A percentile compares a stretch with the other conserved stretches of the same genome.
phyloP scores from a whole-genome alignment of 2,113 vertebrate species.

The Odontophorus gujanensis region DNA sequence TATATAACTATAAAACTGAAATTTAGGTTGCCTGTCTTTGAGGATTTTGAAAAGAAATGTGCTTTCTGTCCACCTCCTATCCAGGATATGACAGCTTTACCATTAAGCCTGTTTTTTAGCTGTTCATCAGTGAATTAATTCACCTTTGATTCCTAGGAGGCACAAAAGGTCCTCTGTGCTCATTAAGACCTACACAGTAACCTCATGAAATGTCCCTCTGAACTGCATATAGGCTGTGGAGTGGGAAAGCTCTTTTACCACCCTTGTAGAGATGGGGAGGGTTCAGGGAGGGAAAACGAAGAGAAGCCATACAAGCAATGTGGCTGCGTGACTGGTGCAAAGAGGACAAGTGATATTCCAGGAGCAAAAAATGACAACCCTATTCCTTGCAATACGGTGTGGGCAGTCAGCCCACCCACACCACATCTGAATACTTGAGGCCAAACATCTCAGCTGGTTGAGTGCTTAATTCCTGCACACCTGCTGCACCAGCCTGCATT shows the following conservation, averaged over 20 bases:
- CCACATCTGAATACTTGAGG: background rate
- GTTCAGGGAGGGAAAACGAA: background rate
- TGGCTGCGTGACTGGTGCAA: background rate
- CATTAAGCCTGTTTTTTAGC: background rate
- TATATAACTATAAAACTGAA: background rate
- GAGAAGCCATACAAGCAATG: background rate
- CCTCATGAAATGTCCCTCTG: background rate
- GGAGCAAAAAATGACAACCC: background rate
- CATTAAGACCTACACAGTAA: background rate
- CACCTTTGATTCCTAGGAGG: background rate
- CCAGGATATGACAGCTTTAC: background rate
- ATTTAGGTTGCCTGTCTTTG: background rate
- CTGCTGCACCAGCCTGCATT: fast-evolving
- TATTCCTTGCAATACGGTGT: background rate
- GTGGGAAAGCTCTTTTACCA: background rate
- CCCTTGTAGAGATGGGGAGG: background rate
- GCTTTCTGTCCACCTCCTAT: background rate
- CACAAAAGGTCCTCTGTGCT: background rate
- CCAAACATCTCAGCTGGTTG: background rate
- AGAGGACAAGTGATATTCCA: background rate
- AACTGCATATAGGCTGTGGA: background rate
- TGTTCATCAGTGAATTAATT: background rate
- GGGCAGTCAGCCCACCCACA: background rate
- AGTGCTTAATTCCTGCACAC: background rate
- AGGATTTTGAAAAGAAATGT: background rate